Evolutionary conservation across 2,797 vertebrate species (phyloP).

Genomic region (Sternotherus odoratus): DNA sequence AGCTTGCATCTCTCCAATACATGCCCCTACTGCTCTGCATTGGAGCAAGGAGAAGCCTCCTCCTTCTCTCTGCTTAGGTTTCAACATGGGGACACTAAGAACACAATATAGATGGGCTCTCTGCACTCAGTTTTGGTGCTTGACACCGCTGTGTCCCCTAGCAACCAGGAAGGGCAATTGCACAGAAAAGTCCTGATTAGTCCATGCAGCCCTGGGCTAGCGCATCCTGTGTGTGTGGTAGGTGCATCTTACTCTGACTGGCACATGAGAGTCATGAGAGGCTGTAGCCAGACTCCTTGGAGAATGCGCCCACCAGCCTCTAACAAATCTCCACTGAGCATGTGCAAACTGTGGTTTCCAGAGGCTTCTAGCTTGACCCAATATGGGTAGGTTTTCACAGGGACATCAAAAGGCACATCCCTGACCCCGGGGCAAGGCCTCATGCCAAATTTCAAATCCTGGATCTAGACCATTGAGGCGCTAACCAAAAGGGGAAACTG

Average conservation of each 20-base stretch:
- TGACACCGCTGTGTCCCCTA: neutral
- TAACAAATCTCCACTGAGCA: neutral
- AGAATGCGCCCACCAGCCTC: neutral
- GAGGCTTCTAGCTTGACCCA: neutral
- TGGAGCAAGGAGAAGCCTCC: neutral
- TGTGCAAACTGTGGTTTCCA: neutral
- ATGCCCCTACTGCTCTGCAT: neutral
- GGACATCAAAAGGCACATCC: neutral
- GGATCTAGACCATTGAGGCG: neutral
- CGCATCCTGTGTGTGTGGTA: neutral
- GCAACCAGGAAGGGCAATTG: neutral
- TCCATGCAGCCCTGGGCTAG: neutral
- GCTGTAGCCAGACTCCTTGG: neutral
- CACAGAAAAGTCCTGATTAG: neutral
- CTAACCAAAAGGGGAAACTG: neutral
- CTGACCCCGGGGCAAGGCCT: neutral
- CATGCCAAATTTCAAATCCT: neutral
- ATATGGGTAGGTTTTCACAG: neutral
- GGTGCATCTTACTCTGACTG: neutral
- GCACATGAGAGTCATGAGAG: neutral
- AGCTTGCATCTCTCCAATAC: neutral
- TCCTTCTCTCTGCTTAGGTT: too few species aligned
- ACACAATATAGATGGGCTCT: neutral
- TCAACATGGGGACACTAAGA: neutral
- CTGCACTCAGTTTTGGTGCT: neutral